phyloP scores from a whole-genome alignment of 35 echinoderm and acorn worm species.

The Eucidaris tribuloides region DNA sequence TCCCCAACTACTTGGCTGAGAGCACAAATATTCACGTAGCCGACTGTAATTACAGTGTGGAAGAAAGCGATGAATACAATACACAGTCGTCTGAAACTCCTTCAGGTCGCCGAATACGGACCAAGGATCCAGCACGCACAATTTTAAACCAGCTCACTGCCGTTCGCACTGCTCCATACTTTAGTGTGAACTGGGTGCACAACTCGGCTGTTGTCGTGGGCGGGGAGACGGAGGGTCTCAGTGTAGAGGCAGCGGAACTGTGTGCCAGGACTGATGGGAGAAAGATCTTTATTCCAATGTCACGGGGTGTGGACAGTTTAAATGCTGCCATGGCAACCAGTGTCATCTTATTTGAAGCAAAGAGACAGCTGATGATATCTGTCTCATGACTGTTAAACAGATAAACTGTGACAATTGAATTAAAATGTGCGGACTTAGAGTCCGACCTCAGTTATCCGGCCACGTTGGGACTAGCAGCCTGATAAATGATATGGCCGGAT shows the following conservation, averaged over 20 bases:
- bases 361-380: slow-evolving; percentile 45
- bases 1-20: slow-evolving; percentile 47
- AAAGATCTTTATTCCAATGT: slow-evolving; percentile 74
- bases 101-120: not conserved
- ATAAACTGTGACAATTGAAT: not conserved
- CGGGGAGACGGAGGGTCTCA: slow-evolving; percentile 92
- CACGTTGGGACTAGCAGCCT: too few species aligned
- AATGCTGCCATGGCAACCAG: slow-evolving; percentile 82
- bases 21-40: slow-evolving; percentile 60
- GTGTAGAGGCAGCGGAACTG: slow-evolving; percentile 53
- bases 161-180: slow-evolving; percentile 27
- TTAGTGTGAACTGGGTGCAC: slow-evolving; percentile 56
- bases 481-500: too few species aligned
- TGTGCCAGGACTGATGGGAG: slow-evolving; percentile 52
- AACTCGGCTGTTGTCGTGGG: slow-evolving; percentile 76
- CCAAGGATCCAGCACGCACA: not conserved
- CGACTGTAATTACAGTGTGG: slow-evolving; percentile 35
- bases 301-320: slow-evolving; percentile 62
- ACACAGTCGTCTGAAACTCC: not conserved
- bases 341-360: slow-evolving; percentile 86
- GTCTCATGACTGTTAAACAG: too few species aligned
- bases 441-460: too few species aligned
- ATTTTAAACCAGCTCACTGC: not conserved
- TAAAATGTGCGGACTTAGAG: not conserved
- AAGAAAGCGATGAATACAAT: not conserved